phyloP scores from a whole-genome alignment of 2,797 vertebrate genomes.

The Phataginus tetradactyla region DNA sequence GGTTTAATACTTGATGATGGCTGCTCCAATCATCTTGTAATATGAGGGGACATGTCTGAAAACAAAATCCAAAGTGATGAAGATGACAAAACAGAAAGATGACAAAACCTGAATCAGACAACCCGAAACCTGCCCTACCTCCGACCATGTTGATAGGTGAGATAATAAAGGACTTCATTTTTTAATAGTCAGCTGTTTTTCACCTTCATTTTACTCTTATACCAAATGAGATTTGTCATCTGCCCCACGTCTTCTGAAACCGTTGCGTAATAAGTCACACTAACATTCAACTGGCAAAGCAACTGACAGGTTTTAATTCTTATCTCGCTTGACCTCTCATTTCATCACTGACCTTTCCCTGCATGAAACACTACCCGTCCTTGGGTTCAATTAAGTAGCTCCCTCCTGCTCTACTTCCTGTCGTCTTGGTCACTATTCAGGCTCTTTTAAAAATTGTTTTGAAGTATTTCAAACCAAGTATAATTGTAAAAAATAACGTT shows the following conservation, averaged over 20 bases:
- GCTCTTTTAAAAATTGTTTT: neutral
- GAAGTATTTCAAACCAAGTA: conserved; percentile 30
- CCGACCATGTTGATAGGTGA: neutral
- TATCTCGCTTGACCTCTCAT: neutral
- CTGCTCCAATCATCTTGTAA: neutral
- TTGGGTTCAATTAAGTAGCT: neutral
- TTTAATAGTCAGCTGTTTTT: neutral
- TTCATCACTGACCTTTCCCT: neutral
- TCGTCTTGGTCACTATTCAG: neutral
- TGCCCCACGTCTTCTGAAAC: neutral
- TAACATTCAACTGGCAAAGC: conserved; percentile 25
- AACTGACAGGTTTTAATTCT: conserved; percentile 1
- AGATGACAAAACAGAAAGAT: neutral
- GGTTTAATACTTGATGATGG: neutral
- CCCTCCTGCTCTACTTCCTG: neutral
- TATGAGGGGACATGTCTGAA: neutral
- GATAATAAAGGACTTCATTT: neutral
- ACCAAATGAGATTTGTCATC: neutral
- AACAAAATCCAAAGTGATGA: neutral
- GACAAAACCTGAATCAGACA: neutral
- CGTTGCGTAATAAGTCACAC: neutral
- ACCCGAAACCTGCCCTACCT: neutral
- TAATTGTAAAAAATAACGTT: neutral
- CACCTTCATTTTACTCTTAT: neutral
- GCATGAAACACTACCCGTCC: neutral